Base-by-base conservation (phyloP, 2,113 vertebrate species). In the Hyperoodon ampullatus region DNA sequence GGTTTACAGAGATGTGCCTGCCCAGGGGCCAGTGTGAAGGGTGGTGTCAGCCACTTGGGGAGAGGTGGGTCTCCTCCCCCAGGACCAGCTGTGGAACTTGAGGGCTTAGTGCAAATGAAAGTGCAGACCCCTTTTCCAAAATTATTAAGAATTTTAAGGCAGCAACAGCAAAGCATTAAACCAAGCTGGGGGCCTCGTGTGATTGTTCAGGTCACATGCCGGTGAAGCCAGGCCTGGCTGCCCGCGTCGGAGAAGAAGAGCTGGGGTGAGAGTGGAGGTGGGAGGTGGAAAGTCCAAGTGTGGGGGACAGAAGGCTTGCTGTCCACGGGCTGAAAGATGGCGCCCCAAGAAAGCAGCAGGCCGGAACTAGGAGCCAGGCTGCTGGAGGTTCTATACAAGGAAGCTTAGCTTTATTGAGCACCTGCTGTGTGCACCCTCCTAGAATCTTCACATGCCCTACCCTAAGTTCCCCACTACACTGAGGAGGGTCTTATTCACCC, bases 241-340 rank as follows among this genome's bases (percentile, higher is more conserved):
- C 39, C 93, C 78, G 15, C 0, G 5, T 16, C 39, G 39, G 42
- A 53, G 70, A 55, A 66, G 47, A 42, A 72, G 47, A 58, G 14
- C 24, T 39, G 19, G 42, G 8, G 8, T 16, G 7, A 1, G 12
- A 8, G 5, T 1, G 6, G 9, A 75, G 24, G 24, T 53, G 30
- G 60, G 39, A 6, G 6, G 11, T 12, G 5, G 80, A 71, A 60
- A 47, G 53, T 33, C 16, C 14, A 35, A 5, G 18, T 55, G 8
- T 50, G 0, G 23, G 0, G 6, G 16, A 6, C 2, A 9, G 58
- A 63, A 53, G 12, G 7, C 72, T 87, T 30, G 24, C 21, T 2
- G 33, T 80, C 50, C 4, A 1, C 35, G 6, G 53, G 11, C 60
- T 9, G 5, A 18, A 66, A 81, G 26, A 35, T 4, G 44, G 53